Evolutionary conservation across 2,888 invertebrate species (phyloP).

Genomic region (Tubiluchus corallicola): DNA sequence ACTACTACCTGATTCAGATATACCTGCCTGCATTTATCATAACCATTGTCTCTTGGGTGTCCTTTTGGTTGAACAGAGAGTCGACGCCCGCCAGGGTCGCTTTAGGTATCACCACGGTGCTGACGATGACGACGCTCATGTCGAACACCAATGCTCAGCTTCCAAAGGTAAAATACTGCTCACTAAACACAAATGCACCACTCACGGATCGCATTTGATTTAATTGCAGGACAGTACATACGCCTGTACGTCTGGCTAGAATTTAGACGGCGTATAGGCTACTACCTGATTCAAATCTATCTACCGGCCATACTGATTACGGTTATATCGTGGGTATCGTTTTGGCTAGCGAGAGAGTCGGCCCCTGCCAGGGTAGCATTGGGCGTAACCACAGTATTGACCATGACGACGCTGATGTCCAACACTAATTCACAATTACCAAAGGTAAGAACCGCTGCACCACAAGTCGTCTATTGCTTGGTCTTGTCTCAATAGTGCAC

Average conservation of each 20-base stretch:
- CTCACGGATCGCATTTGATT: too few relatives aligned
- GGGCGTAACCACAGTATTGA: constrained; percentile 86
- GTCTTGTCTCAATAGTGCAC: too few relatives aligned
- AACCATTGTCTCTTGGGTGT: too few relatives aligned
- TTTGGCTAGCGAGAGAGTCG: constrained; percentile 60
- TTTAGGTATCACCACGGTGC: constrained; percentile 80
- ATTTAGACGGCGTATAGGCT: background rate
- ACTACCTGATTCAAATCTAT: background rate
- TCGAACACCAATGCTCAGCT: constrained; percentile 88
- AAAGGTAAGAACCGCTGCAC: too few relatives aligned
- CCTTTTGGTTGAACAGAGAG: constrained; percentile 55
- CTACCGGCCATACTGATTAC: too few relatives aligned
- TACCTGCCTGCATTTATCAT: too few relatives aligned
- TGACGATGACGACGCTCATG: constrained; percentile 71
- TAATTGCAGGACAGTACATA: too few relatives aligned
- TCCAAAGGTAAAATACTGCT: too few relatives aligned
- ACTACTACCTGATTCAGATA: background rate
- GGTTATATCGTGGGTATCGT: too few relatives aligned
- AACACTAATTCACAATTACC: constrained; percentile 89
- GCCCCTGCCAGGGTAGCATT: constrained; percentile 81
- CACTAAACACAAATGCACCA: too few relatives aligned
- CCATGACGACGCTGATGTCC: constrained; percentile 67
- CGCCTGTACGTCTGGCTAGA: constrained; percentile 44
- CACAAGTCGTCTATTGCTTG: too few relatives aligned
- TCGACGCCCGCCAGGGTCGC: constrained; percentile 84